phyloP scores from a whole-genome alignment of 2,113 vertebrate species.

The Crotalus helleri region DNA sequence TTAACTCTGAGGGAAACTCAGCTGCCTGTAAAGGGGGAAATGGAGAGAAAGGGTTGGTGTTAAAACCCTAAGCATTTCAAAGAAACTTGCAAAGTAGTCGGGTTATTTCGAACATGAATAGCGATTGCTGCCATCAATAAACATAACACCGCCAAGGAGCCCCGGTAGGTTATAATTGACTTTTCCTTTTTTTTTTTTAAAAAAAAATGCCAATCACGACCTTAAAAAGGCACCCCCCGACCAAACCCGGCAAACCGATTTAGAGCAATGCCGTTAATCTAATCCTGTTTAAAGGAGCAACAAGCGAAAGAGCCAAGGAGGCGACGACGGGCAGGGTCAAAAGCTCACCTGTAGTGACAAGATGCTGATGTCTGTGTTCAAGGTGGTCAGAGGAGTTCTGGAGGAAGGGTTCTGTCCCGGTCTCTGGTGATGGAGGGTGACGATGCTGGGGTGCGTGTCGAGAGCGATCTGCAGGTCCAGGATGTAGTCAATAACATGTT shows the following conservation, averaged over 20 bases:
- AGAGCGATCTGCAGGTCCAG: slow-evolving; percentile 98
- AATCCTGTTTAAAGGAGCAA: background rate
- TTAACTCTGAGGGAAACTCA: slow-evolving; percentile 91
- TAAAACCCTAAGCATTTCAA: background rate
- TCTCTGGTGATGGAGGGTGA: slow-evolving; percentile 83
- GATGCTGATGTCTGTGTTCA: slow-evolving; percentile 98
- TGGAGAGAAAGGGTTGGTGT: slow-evolving; percentile 9
- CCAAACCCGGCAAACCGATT: background rate
- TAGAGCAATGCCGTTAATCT: rapidly evolving
- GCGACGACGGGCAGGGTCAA: background rate
- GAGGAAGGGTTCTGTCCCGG: slow-evolving; percentile 74
- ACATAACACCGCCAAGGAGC: background rate
- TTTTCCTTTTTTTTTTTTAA: background rate
- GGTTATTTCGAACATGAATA: background rate
- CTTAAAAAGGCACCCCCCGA: background rate
- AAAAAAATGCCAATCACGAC: background rate
- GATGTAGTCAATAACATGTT: slow-evolving; percentile 99
- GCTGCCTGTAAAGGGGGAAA: slow-evolving; percentile 77
- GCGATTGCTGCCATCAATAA: background rate
- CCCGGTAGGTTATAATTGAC: background rate
- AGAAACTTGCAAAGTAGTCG: background rate
- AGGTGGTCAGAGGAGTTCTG: slow-evolving; percentile 89
- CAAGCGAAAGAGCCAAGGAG: background rate
- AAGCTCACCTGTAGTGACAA: slow-evolving; percentile 90
- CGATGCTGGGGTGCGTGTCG: slow-evolving; percentile 90